These are phyloP conservation scores for Melanocharis versteri DNA, from an alignment of 2,113 vertebrate species.

Conservation along the genomic window DNA sequence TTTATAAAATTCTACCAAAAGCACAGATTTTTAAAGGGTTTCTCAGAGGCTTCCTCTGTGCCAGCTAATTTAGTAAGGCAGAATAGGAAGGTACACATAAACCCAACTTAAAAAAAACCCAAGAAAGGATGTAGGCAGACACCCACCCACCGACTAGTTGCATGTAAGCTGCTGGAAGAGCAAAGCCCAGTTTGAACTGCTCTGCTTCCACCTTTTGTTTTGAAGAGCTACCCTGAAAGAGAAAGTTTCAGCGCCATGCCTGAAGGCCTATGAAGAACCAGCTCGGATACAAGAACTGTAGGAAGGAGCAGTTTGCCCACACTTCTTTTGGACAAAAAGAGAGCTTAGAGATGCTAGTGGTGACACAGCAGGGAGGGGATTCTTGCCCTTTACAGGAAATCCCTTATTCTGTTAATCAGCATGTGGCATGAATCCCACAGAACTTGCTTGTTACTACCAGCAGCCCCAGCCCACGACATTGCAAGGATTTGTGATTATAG, in stretches of 20 bases:
- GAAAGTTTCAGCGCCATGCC: background rate
- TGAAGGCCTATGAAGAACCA: background rate
- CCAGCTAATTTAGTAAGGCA: conserved; percentile 42
- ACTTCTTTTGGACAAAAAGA: background rate
- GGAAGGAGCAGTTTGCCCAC: background rate
- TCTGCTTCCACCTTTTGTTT: background rate
- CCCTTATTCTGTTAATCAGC: background rate
- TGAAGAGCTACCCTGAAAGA: background rate
- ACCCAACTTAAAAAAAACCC: background rate
- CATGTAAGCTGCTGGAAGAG: background rate
- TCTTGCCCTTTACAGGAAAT: background rate
- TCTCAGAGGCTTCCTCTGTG: conserved; percentile 44
- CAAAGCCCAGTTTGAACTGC: background rate
- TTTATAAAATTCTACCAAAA: background rate
- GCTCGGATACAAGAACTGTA: background rate
- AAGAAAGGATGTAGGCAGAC: background rate
- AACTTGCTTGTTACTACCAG: background rate
- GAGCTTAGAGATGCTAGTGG: background rate
- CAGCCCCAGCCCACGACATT: background rate
- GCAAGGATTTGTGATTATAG: background rate
- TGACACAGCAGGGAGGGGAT: background rate
- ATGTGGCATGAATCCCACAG: background rate
- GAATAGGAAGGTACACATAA: background rate
- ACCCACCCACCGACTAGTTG: background rate
- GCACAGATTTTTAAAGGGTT: background rate